Conservation (phyloP, 2,888 invertebrate species). For the Ennomos erosarius region DNA sequence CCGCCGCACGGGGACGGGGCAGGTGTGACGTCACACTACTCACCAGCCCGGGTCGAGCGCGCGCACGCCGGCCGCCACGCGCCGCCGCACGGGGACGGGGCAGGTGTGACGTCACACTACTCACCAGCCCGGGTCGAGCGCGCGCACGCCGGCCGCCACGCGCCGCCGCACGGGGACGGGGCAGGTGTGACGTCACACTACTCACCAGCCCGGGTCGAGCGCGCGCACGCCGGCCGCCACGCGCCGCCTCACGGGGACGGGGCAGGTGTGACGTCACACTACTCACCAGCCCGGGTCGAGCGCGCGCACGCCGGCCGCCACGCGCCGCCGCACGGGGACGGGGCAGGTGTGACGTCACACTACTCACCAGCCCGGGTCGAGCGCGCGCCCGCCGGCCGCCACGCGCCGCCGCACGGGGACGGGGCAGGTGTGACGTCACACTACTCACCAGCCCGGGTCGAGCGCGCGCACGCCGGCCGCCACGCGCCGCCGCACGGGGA, state of each 20-base stretch:
- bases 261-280: slow-evolving; percentile 83
- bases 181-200: slow-evolving; percentile 81
- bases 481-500: slow-evolving; percentile 89
- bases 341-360: slow-evolving; percentile 86
- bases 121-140: slow-evolving; percentile 35
- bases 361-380: slow-evolving; percentile 34
- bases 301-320: slow-evolving; percentile 27
- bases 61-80: slow-evolving; percentile 27
- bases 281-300: slow-evolving; percentile 34
- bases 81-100: slow-evolving; percentile 91
- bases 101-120: slow-evolving; percentile 73
- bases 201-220: slow-evolving; percentile 34
- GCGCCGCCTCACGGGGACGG: slow-evolving; percentile 89
- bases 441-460: slow-evolving; percentile 34
- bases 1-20: slow-evolving; percentile 93
- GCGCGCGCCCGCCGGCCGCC: slow-evolving; percentile 26
- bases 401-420: slow-evolving; percentile 88
- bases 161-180: slow-evolving; percentile 90
- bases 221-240: slow-evolving; percentile 27
- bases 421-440: too few species aligned
- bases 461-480: slow-evolving; percentile 28
- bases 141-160: slow-evolving; percentile 26
- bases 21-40: slow-evolving; percentile 57
- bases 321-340: slow-evolving; percentile 88
- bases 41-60: slow-evolving; percentile 36